A percentile compares a stretch with the other conserved stretches of the same genome.
Evolutionary conservation across 2,113 vertebrate species (phyloP).

Genomic region (Amia ocellicauda): DNA sequence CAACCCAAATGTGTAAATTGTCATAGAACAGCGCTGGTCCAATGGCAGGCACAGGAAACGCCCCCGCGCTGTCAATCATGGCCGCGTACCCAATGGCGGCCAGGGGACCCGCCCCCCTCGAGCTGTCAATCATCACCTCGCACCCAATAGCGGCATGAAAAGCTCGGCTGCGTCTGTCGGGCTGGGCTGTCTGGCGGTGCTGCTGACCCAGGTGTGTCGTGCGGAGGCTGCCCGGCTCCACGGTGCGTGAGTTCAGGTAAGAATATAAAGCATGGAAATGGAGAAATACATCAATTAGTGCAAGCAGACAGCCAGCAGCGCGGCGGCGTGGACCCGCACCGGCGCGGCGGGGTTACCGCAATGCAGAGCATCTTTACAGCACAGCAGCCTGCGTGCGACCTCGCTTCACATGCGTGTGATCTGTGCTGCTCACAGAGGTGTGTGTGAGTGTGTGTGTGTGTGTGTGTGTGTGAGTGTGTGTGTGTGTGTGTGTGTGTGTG

Average conservation of each 20-base stretch:
- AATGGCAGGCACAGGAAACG: conserved; percentile 45
- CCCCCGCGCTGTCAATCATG: conserved; percentile 41
- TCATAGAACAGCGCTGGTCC: conserved; percentile 26
- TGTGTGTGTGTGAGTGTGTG: no score
- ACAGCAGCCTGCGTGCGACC: neutral
- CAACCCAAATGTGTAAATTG: neutral
- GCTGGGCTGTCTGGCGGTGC: conserved; percentile 49
- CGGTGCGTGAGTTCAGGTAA: conserved; percentile 56
- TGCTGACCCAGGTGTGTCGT: conserved; percentile 57
- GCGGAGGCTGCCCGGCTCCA: conserved; percentile 50
- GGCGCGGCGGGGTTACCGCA: conserved; percentile 51
- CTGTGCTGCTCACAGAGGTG: no score
- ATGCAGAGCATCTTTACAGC: conserved; percentile 44
- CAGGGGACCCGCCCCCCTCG: conserved; percentile 18
- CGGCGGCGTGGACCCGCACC: conserved; percentile 27
- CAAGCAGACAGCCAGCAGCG: neutral
- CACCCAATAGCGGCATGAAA: conserved; percentile 44
- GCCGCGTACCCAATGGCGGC: conserved; percentile 44
- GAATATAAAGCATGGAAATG: conserved; percentile 5
- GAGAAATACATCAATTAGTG: neutral
- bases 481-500: no score
- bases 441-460: no score
- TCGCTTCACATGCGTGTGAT: no score
- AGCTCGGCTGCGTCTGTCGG: conserved; percentile 45
- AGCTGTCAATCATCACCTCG: conserved; percentile 34